Conservation (phyloP, 2,888 invertebrate species). For the Apamea monoglypha region DNA sequence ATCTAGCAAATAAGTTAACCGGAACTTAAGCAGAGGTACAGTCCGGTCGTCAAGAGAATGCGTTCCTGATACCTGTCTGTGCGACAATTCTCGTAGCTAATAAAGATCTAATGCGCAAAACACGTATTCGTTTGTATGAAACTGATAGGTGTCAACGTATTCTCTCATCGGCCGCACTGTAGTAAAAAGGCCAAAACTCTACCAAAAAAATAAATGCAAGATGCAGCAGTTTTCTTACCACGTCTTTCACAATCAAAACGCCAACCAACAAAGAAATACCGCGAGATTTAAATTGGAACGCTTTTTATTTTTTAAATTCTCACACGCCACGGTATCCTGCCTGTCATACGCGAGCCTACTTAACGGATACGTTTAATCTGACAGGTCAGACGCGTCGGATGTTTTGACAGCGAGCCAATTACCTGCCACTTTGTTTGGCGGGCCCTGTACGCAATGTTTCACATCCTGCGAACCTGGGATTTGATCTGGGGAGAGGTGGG, state of each 20-base stretch:
- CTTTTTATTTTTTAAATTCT: constrained; percentile 69
- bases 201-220: neutral
- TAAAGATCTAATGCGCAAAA: no score
- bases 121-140: no score
- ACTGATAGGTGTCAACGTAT: no score
- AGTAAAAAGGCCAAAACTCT: neutral
- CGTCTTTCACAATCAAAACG: constrained; percentile 22
- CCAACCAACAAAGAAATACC: constrained; percentile 31
- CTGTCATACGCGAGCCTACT: constrained; percentile 74
- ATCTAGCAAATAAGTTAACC: neutral
- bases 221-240: neutral
- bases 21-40: neutral
- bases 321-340: constrained; percentile 68
- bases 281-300: constrained; percentile 57
- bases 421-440: constrained; percentile 84
- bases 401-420: constrained; percentile 89
- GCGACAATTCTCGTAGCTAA: no score
- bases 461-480: constrained; percentile 78
- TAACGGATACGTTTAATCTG: constrained; percentile 87
- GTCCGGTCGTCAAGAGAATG: neutral
- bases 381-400: constrained; percentile 82
- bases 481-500: constrained; percentile 40
- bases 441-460: constrained; percentile 75
- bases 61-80: no score
- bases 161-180: no score